Evolutionary conservation across 2,888 invertebrate genomes (phyloP), one percentile per base, ranked within the genome.

Genomic region (Panorpa germanica): DNA sequence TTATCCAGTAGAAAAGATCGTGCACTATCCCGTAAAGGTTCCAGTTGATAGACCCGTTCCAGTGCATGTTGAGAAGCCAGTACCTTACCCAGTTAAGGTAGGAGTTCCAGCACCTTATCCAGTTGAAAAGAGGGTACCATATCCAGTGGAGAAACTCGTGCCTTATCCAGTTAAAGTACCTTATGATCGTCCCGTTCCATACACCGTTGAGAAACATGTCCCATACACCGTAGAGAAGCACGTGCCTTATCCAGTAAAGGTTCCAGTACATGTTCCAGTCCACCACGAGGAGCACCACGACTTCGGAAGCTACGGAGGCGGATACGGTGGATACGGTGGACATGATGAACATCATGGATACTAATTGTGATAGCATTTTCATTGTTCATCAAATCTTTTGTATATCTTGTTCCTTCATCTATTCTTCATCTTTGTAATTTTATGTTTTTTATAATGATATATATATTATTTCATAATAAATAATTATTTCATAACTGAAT

Each of bases 81-180:
- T 78, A 28, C 76, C 77, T 2, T 76, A 76, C 50, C 70, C 70
- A 31, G 70, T 77, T 11, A 73, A 75, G 49, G 65, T 75, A 7
- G 71, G 61, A 26, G 63, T 68, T 27, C 65, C 71, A 35, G 70
- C 70, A n/a, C 70, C 70, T 1, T 69, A 70, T 50, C 68, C 72
- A 31, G 73, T 74, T 23, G 63, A 70, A 56, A 71, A 70, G 50
- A 66, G 55, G 34, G 61, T 72, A 25, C 69, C 62, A 6, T 59
- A 58, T 40, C 70, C 69, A 41, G 70, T 77, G 1, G 73, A 73
- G 42, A 75, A 75, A 50, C 57, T 60, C 28, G 70, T 72, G 25
- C 74, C 71, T 24, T 70, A 70, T 47, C 74, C 70, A 31, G 65
- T 71, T 6, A 64, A 66, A 42, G 63, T 68, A 31, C 63, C 61